Conservation (phyloP, 2,888 invertebrate species). For the Drosophila buzzatii region DNA sequence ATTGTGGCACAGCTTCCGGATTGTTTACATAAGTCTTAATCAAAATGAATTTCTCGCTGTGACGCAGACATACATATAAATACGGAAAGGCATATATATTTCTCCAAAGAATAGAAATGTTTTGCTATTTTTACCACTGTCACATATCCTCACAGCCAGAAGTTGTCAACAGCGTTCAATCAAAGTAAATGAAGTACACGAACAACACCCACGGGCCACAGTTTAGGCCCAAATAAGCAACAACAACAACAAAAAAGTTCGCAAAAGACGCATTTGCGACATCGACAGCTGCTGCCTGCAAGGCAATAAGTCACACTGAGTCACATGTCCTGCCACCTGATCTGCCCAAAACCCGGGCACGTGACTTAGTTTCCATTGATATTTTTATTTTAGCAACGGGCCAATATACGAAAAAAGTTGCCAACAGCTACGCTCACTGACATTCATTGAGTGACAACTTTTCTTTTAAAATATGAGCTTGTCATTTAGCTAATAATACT, state of each 20-base stretch:
- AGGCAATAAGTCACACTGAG: slow-evolving; percentile 24
- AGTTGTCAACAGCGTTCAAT: slow-evolving; percentile 67
- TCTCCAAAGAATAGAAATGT: slow-evolving; percentile 34
- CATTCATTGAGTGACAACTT: slow-evolving; percentile 5
- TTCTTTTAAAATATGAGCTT: not conserved
- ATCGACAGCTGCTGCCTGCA: slow-evolving; percentile 23
- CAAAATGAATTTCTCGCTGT: slow-evolving; percentile 54
- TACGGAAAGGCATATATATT: slow-evolving; percentile 27
- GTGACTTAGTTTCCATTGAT: slow-evolving; percentile 26
- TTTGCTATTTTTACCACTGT: slow-evolving; percentile 52
- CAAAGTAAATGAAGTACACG: slow-evolving; percentile 48
- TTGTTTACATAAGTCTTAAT: slow-evolving; percentile 69
- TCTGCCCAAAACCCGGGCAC: slow-evolving; percentile 12
- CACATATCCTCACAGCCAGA: slow-evolving; percentile 12
- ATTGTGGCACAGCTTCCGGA: slow-evolving; percentile 31
- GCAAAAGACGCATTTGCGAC: slow-evolving; percentile 17
- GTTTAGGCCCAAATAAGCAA: not conserved
- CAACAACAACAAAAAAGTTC: not conserved
- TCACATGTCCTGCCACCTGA: slow-evolving; percentile 65
- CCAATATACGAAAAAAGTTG: slow-evolving; percentile 5
- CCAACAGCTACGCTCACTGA: not conserved
- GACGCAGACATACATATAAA: slow-evolving; percentile 33
- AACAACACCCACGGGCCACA: not conserved
- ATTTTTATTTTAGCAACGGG: slow-evolving; percentile 22
- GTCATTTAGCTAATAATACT: not conserved